phyloP scores from a whole-genome alignment of 1,140 invertebrate genomes.

The Lethrus apterus region DNA sequence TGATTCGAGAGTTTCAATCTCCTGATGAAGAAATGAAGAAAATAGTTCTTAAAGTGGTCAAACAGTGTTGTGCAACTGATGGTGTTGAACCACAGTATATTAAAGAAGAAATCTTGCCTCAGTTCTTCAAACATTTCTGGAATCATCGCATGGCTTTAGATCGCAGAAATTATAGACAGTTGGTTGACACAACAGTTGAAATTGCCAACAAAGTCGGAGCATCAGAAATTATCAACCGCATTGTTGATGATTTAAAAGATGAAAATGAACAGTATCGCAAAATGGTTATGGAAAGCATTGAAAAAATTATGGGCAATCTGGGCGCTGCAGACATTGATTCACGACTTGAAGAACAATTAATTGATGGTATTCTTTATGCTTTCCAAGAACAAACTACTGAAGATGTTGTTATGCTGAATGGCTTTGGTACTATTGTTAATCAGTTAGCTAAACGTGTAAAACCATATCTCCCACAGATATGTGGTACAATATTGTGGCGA shows the following conservation, averaged over 20 bases:
- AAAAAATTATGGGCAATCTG: slow-evolving; percentile 96
- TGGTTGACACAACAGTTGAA: slow-evolving; percentile 99
- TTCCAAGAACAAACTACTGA: slow-evolving; percentile 99
- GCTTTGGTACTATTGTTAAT: slow-evolving; percentile 98
- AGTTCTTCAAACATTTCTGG: slow-evolving; percentile 99
- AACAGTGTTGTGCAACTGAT: slow-evolving; percentile 99
- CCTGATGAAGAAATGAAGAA: slow-evolving; percentile 99
- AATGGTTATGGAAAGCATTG: slow-evolving; percentile 99
- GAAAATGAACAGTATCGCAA: slow-evolving; percentile 99
- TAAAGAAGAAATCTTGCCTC: slow-evolving; percentile 97
- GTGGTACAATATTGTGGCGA: slow-evolving; percentile 98
- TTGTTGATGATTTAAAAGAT: slow-evolving; percentile 98
- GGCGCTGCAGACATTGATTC: slow-evolving; percentile 98
- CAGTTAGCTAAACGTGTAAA: slow-evolving; percentile 96
- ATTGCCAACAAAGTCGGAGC: slow-evolving; percentile 99
- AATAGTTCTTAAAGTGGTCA: slow-evolving; percentile 99
- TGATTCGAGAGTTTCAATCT: slow-evolving; percentile 98
- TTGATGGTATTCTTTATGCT: slow-evolving; percentile 98
- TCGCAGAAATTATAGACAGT: slow-evolving; percentile 92
- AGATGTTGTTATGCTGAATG: slow-evolving; percentile 99
- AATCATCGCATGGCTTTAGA: slow-evolving; percentile 99
- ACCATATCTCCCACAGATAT: slow-evolving; percentile 98
- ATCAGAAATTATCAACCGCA: slow-evolving; percentile 96
- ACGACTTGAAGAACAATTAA: slow-evolving; percentile 94
- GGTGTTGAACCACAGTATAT: slow-evolving; percentile 99